Evolutionary conservation across 2,888 invertebrate species (phyloP).

Genomic region (Therioaphis trifolii): DNA sequence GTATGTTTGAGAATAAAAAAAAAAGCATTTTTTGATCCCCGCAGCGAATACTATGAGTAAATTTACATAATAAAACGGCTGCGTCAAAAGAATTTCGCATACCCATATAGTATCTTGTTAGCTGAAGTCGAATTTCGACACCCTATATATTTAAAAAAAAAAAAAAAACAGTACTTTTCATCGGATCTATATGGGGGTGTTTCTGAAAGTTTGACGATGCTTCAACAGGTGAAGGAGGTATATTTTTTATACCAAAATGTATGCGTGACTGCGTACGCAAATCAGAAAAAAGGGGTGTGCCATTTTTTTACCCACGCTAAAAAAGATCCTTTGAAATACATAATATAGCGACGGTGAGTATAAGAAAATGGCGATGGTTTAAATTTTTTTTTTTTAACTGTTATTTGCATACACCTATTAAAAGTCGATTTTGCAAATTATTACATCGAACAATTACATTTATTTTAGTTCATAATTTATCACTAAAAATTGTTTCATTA

Average conservation of each 20-base stretch:
- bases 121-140: conserved; percentile 30
- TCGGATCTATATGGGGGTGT: background rate
- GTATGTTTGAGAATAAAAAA: background rate
- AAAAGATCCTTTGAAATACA: conserved; percentile 41
- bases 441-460: too few species aligned
- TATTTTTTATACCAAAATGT: conserved; percentile 25
- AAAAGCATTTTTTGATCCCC: conserved; percentile 21
- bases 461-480: too few species aligned
- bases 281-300: conserved; percentile 60
- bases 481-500: too few species aligned
- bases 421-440: background rate
- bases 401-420: background rate
- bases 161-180: background rate
- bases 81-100: conserved; percentile 54
- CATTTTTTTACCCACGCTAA: conserved; percentile 58
- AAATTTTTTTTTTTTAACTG: too few species aligned
- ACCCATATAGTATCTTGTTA: conserved; percentile 7
- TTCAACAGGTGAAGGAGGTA: conserved; percentile 59
- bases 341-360: background rate
- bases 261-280: conserved; percentile 50
- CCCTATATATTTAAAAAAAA: background rate
- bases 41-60: background rate
- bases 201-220: conserved; percentile 44
- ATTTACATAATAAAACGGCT: conserved; percentile 57
- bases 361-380: background rate